Evolutionary conservation across 2,113 vertebrate species (phyloP).

Genomic region (Lates calcarifer): DNA sequence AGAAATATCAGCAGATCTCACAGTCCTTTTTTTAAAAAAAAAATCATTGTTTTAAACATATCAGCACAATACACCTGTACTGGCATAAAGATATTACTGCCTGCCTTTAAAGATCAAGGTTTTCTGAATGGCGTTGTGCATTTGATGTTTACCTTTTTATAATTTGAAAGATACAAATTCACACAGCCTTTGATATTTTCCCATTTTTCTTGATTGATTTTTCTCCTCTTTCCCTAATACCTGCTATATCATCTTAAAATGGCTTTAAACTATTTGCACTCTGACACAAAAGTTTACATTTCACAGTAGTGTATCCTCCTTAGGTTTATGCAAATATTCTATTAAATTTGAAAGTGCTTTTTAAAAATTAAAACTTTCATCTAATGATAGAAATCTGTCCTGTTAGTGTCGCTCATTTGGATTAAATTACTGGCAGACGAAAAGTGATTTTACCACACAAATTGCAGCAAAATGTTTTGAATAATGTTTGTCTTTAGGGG

Average conservation of each 20-base stretch:
- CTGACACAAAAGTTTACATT: slow-evolving; percentile 60
- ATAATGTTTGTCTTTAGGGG: slow-evolving; percentile 25
- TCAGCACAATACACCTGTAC: slow-evolving; percentile 2
- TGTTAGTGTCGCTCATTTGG: neutral
- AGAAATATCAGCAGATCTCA: neutral
- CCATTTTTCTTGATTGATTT: slow-evolving; percentile 1
- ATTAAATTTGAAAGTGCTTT: neutral
- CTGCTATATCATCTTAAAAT: slow-evolving; percentile 22
- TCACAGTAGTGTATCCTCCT: slow-evolving; percentile 19
- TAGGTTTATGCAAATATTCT: slow-evolving; percentile 40
- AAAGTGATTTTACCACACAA: slow-evolving; percentile 29
- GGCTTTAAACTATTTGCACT: slow-evolving; percentile 68
- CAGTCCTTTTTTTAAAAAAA: neutral
- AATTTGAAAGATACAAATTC: slow-evolving; percentile 3
- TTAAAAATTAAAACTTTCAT: neutral
- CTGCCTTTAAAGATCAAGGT: slow-evolving; percentile 18
- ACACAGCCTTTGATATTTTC: slow-evolving; percentile 9
- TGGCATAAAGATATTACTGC: slow-evolving; percentile 35
- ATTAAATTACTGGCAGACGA: neutral
- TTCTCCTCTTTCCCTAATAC: neutral
- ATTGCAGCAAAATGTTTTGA: slow-evolving; percentile 30
- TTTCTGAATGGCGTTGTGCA: slow-evolving; percentile 32
- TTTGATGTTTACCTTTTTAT: slow-evolving; percentile 34
- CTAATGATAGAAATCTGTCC: neutral
- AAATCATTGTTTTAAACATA: neutral